phyloP scores from a whole-genome alignment of 1,140 invertebrate genomes.

The Phymastichus coffea region DNA sequence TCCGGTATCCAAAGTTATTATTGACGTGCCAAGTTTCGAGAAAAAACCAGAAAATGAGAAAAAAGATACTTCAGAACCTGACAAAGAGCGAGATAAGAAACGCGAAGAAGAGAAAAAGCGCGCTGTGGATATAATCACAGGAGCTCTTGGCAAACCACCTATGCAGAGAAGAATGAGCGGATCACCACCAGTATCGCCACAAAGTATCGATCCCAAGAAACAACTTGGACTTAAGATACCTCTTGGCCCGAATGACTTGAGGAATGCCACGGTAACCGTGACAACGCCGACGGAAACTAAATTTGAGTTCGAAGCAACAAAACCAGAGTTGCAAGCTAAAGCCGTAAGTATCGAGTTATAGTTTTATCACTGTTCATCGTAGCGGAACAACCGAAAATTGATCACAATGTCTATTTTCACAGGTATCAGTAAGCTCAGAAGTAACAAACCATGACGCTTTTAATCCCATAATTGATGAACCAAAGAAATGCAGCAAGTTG shows the following conservation, averaged over 20 bases:
- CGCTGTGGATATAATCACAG: constrained; percentile 50
- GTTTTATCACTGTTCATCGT: too few relatives aligned
- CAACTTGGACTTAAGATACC: constrained; percentile 48
- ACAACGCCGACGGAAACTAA: constrained; percentile 51
- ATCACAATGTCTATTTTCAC: too few relatives aligned
- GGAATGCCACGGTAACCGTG: constrained; percentile 47
- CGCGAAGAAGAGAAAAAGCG: constrained; percentile 44
- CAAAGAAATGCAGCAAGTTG: constrained; percentile 59
- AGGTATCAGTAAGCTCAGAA: constrained; percentile 32
- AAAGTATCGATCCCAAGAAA: constrained; percentile 41
- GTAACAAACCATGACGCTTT: constrained; percentile 25
- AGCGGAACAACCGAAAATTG: not conserved
- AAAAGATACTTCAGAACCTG: constrained; percentile 37
- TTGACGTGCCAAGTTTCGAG: constrained; percentile 39
- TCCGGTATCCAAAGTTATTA: constrained; percentile 44
- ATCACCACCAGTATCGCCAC: constrained; percentile 43
- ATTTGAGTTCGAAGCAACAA: constrained; percentile 43
- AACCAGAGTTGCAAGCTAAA: constrained; percentile 33
- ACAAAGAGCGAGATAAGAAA: constrained; percentile 35
- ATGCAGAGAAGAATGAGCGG: constrained; percentile 41
- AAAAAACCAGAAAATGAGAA: constrained; percentile 29
- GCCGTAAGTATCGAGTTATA: constrained; percentile 36
- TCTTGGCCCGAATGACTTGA: constrained; percentile 47
- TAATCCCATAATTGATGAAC: constrained; percentile 35
- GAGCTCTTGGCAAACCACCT: constrained; percentile 49